These are phyloP conservation scores for Hyposmocoma kahamanoa DNA, from an alignment of 1,140 invertebrate species.

Conservation along the genomic window DNA sequence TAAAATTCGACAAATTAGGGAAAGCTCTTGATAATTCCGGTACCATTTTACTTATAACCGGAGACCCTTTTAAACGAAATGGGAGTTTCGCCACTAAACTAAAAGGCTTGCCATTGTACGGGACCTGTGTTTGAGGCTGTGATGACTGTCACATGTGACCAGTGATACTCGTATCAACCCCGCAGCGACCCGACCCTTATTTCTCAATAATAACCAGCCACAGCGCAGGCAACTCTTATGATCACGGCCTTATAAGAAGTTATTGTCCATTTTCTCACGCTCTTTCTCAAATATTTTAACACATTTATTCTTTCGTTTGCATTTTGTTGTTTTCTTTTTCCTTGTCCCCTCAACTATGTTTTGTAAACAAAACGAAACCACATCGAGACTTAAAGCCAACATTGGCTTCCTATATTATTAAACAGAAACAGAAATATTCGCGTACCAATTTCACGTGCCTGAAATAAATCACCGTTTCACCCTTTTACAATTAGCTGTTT, in stretches of 20 bases:
- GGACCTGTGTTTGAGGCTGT: conserved; percentile 10
- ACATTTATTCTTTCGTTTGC: not conserved
- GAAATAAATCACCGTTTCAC: conserved; percentile 17
- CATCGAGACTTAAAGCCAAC: not conserved
- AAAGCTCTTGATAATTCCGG: not conserved
- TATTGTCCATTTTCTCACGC: conserved; percentile 1
- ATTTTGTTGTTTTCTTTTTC: too few relatives aligned
- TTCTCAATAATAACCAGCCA: conserved; percentile 24
- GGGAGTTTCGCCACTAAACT: conserved; percentile 14
- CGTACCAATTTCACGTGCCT: not conserved
- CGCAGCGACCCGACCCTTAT: not conserved
- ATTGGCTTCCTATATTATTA: not conserved
- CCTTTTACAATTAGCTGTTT: conserved; percentile 8
- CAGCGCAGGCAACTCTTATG: conserved; percentile 24
- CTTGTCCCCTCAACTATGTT: too few relatives aligned
- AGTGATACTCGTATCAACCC: not conserved
- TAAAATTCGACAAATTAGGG: not conserved
- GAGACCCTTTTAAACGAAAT: conserved; percentile 12
- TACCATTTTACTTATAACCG: conserved; percentile 8
- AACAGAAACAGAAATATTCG: not conserved
- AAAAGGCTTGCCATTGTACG: conserved; percentile 14
- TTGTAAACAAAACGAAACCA: not conserved
- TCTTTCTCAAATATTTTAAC: not conserved
- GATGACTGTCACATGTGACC: conserved; percentile 32
- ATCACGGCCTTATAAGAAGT: conserved; percentile 10